A percentile compares a stretch with the other conserved stretches of the same genome.
These are phyloP conservation scores for Ceramica pisi DNA, from an alignment of 2,888 invertebrate species.

Conservation along the genomic window DNA sequence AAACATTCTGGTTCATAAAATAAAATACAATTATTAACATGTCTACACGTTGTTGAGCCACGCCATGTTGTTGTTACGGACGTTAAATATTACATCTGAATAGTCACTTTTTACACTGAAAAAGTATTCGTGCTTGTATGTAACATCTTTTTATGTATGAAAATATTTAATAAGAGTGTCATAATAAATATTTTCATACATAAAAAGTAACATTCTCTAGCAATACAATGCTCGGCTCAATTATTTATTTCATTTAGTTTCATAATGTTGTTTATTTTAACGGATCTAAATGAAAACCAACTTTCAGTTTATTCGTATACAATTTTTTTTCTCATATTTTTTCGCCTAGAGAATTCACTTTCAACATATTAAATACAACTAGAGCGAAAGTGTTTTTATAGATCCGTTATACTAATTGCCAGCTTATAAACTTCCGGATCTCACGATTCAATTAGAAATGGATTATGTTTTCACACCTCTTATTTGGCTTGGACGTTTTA, in stretches of 20 bases:
- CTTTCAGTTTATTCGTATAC: neutral
- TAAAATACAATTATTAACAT: slow-evolving; percentile 50
- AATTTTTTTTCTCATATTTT: neutral
- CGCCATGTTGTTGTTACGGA: neutral
- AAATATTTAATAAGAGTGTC: too few relatives aligned
- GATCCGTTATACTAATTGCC: slow-evolving; percentile 41
- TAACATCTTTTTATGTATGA: neutral
- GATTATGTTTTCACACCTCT: slow-evolving; percentile 38
- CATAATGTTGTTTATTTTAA: slow-evolving; percentile 16
- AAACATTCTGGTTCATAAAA: slow-evolving; percentile 34
- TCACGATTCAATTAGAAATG: slow-evolving; percentile 45
- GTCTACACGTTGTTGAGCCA: slow-evolving; percentile 25
- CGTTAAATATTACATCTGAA: slow-evolving; percentile 10
- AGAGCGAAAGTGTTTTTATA: slow-evolving; percentile 52
- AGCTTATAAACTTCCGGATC: slow-evolving; percentile 30
- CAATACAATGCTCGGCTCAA: neutral
- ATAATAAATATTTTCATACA: too few relatives aligned
- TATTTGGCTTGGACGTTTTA: neutral
- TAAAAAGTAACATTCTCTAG: neutral
- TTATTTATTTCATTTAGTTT: slow-evolving; percentile 1
- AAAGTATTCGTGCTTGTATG: slow-evolving; percentile 4
- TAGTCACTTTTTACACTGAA: neutral
- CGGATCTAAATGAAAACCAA: neutral
- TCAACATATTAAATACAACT: slow-evolving; percentile 5
- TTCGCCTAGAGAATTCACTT: neutral